Base-by-base conservation (phyloP, 1,140 invertebrate genomes). In the Drosophila dunni region DNA sequence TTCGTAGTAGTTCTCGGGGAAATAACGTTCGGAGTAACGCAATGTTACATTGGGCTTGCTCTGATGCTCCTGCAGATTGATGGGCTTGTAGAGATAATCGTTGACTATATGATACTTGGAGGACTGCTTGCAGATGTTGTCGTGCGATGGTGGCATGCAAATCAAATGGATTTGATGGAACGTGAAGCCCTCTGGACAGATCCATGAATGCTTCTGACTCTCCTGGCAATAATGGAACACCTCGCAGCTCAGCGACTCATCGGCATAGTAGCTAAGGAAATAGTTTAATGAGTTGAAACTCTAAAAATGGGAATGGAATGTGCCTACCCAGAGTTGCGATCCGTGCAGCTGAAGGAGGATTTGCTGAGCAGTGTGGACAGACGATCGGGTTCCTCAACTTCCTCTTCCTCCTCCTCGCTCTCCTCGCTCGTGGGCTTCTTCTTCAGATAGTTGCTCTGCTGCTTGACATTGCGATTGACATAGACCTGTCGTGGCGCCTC, bases 161-260 rank as follows among this genome's bases (percentile, higher is more conserved):
- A 98, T 98, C 48, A 98, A 92, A 90, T 98, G 97, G 15, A 98
- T 96, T 95, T 97, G 97, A 88, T 98, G 97, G 95, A 98, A 98
- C 48, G 96, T 96, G 86, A 98, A 98, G 73, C 97, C 96, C 81
- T 97, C 96, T 0, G 97, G 97, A 85, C 97, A 98, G 78, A 98
- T 96, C 97, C 97, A 98, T 0, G 97, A 98, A 90, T 98, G 97
- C 81, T 96, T 96, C 10, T 96, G 96, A 73, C 95, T 97, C 66
- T 97, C 97, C 83, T 98, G 97, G 91, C 97, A 98, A 92, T 98
- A 98, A 91, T 98, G 97, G 95, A 98, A 98, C 0, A 98, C 97
- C 92, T 98, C 97, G 86, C 97, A 98, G 80, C 96, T 95, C 20
- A 98, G 94, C 54, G 96, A 96, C 79, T 97, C 96, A 88, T 98